phyloP scores from a whole-genome alignment of 2,888 invertebrate genomes.

The Acronicta aceris region DNA sequence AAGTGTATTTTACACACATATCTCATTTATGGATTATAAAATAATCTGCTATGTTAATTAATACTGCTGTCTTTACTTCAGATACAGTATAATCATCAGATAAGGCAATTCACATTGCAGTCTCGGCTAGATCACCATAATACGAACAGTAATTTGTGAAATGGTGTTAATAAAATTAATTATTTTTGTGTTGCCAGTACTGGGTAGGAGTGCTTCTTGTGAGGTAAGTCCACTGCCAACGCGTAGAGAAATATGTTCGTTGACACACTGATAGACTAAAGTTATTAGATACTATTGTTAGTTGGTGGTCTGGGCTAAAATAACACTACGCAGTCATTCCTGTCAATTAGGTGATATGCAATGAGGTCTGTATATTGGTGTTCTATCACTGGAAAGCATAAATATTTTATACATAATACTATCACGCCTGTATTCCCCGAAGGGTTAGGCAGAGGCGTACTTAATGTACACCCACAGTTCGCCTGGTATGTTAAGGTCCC shows the following conservation, averaged over 20 bases:
- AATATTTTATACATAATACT: no score
- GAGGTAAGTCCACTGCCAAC: constrained; percentile 33
- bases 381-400: no score
- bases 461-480: no score
- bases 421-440: no score
- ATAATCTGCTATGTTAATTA: neutral
- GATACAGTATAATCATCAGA: constrained; percentile 16
- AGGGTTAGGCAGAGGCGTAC: no score
- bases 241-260: neutral
- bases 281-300: constrained; percentile 12
- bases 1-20: no score
- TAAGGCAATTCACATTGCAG: constrained; percentile 17
- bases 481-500: no score
- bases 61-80: constrained; percentile 36
- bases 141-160: neutral
- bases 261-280: constrained; percentile 3
- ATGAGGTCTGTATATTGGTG: neutral
- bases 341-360: no score
- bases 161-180: constrained; percentile 24
- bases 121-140: constrained; percentile 5
- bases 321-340: neutral
- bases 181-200: constrained; percentile 39
- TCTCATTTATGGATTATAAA: no score
- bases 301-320: constrained; percentile 13
- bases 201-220: constrained; percentile 23